Conservation (phyloP, 2,888 invertebrate genomes). For the Argyresthia albistria region DNA sequence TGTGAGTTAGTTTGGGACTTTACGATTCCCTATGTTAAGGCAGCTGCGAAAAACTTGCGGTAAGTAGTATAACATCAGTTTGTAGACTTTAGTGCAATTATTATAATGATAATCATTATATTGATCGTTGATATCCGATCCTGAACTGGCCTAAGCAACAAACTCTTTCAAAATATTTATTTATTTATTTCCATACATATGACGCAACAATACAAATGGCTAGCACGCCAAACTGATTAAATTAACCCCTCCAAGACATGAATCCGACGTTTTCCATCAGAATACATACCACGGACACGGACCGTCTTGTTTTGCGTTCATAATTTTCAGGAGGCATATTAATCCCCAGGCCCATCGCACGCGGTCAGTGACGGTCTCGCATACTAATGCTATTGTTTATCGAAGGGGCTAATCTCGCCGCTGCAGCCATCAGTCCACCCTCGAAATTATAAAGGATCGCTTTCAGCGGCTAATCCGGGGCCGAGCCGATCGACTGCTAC, state of each 20-base stretch:
- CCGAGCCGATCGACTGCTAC: slow-evolving; percentile 24
- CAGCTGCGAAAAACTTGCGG: too few species aligned
- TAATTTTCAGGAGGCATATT: slow-evolving; percentile 69
- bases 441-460: slow-evolving; percentile 68
- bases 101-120: too few species aligned
- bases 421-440: slow-evolving; percentile 68
- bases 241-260: slow-evolving; percentile 1
- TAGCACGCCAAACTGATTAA: slow-evolving; percentile 1
- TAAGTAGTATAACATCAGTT: too few species aligned
- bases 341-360: slow-evolving; percentile 67
- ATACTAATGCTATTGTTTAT: slow-evolving; percentile 73
- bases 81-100: too few species aligned
- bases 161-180: too few species aligned
- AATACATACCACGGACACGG: background rate
- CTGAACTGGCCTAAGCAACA: too few species aligned
- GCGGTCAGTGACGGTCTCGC: slow-evolving; percentile 65
- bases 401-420: slow-evolving; percentile 70
- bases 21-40: too few species aligned
- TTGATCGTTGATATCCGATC: too few species aligned
- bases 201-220: background rate
- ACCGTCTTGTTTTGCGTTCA: slow-evolving; percentile 25
- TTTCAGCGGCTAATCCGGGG: slow-evolving; percentile 58
- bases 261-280: background rate
- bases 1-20: too few species aligned
- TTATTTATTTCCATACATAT: too few species aligned